Evolutionary conservation across 2,113 vertebrate species (phyloP), one percentile per base, ranked within the genome.

Genomic region (Sylvilagus bachmani): DNA sequence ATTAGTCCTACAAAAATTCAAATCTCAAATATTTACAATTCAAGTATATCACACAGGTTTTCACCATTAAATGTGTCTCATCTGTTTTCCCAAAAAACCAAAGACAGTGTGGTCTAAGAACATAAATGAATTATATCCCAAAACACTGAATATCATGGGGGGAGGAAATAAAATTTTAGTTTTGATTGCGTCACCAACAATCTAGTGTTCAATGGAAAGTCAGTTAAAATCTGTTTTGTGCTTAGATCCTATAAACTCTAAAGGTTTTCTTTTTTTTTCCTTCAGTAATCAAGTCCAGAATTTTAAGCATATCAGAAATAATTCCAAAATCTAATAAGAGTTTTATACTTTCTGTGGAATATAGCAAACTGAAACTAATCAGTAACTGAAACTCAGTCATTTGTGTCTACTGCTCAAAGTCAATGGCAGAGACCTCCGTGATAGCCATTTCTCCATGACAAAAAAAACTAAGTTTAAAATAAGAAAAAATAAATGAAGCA

Each of bases 81-180:
- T 69, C 69, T 90, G 51, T 67, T 96, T 70, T 90, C 38, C 36
- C 36, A 77, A 74, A 93, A 74, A 33, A 71, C 13, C 2, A 21
- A 89, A 85, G n/a, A 87, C 69, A 53, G 36, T 89, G 83, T 89
- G 93, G 29, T 74, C n/a, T 11, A 96, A 92, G 73, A 94, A 94
- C 61, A 88, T 0, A 58, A 55, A 53, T 4, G 12, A 89, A 17
- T 51, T 51, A 90, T 44, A 17, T n/a, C 8, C 19, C 9, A 36
- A 71, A 94, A 86, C 64, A 89, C 13, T 82, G 49, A 74, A 9
- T 14, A 75, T 70, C 53, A 92, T 13, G 58, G 58, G 13, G 19
- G 62, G 44, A 84, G 86, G 85, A 58, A 2, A 78, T 8, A 64
- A 81, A 64, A 19, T 55, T 69, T 33, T 27, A 29, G 61, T 62